Conservation (phyloP, 2,888 invertebrate genomes). For the Eucera pruinosa region DNA sequence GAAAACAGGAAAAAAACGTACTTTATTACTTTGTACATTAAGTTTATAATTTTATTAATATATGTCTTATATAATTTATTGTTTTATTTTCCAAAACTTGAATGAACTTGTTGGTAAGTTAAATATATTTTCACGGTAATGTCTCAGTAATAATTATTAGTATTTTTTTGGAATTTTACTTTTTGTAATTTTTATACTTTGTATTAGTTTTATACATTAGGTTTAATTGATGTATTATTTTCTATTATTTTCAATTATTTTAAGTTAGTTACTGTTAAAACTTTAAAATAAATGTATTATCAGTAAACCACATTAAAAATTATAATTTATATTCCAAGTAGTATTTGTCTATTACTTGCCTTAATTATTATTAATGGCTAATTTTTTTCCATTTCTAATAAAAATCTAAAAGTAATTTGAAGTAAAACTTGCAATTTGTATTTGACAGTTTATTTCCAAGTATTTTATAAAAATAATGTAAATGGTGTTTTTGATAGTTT, state of each 20-base stretch:
- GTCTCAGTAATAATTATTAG: neutral
- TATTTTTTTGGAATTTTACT: neutral
- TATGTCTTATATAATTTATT: conserved; percentile 37
- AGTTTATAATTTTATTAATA: conserved; percentile 11
- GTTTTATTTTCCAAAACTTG: conserved; percentile 43
- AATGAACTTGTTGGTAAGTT: conserved; percentile 43
- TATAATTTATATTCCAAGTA: neutral
- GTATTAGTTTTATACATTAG: neutral
- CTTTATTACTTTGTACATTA: conserved; percentile 16
- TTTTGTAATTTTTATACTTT: neutral
- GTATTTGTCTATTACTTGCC: neutral
- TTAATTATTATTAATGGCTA: neutral
- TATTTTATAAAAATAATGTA: neutral
- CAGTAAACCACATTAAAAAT: neutral
- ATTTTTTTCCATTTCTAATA: neutral
- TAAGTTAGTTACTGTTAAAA: neutral
- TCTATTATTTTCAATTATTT: neutral
- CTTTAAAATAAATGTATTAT: neutral
- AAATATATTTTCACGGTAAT: neutral
- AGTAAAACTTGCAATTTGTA: neutral
- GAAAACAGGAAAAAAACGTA: neutral
- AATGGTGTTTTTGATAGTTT: neutral
- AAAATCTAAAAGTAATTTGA: neutral
- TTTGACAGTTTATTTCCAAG: neutral
- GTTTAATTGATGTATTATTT: neutral